Evolutionary conservation across 2,888 invertebrate genomes (phyloP), one percentile per base, ranked within the genome.

Genomic region (Scaptomyza tumidula): DNA sequence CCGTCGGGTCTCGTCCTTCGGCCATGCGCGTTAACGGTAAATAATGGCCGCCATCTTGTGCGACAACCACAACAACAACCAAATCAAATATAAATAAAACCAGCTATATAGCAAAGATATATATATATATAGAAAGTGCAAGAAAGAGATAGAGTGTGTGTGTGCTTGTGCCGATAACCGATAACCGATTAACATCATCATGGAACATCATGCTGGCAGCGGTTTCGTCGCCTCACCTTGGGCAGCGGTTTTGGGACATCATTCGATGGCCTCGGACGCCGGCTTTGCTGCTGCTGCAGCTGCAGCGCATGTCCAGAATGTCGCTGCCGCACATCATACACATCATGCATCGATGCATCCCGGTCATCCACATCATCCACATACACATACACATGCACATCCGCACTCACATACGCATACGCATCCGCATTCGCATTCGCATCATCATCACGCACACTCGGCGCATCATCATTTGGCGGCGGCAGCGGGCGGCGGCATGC

Each of bases 141-240:
- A 24, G 9, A 13, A 24, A 52, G 37, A 14, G 37, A 0, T 16
- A 31, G 16, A 7, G 37, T 16, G 55, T 14, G 54, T 37, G 50
- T 46, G 39, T 35, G 19, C 13, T 27, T 57, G 33, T 41, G 49
- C 37, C 6, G 41, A 31, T 39, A 29, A 19, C 60, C 52, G 46
- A 39, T 49, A 56, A 43, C 35, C 43, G 54, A 52, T 63, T 24
- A 50, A 4, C 55, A 49, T 56, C 44, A 37, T 14, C 14, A 94
- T 96, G 96, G 96, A 96, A 94, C 96, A 96, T 93, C 95, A 95
- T 84, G 50, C 50, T 0, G 94, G 95, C 90, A 94, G 94, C 91
- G 95, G 95, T 76, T 95, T 95, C 90, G 94, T 95, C 71, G 94
- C 95, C 90, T 96, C 96, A 92, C 96, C 96, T 88, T 96, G 96